Base-by-base conservation (phyloP, 2,888 invertebrate genomes). In the Monochamus alternatus region DNA sequence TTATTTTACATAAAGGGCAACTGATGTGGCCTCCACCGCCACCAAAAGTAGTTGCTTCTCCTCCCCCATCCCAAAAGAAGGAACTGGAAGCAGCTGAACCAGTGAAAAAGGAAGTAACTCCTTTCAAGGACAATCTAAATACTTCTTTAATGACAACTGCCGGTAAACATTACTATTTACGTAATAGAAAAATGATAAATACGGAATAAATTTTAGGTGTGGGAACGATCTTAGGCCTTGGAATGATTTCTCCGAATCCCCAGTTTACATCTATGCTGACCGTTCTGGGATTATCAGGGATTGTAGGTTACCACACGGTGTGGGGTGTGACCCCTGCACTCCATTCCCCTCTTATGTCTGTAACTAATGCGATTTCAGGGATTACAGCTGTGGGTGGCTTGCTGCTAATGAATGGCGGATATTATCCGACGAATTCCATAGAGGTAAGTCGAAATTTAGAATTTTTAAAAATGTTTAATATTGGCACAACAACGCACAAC, bases 271-370 rank as follows among this genome's bases (percentile, higher is more conserved):
- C 95, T 1, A 97, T 97, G 96, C 92, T 95, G 58, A 95, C 96
- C 0, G 96, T 96, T 0, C 93, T 97, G 81, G 95, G 95, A 47
- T 89, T 97, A 78, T 92, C 96, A 80, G 95, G 95, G 87, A 92
- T 94, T 84, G 96, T 96, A 30, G 93, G 93, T 1, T 97, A 96
- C 89, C 96, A 97, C 89, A 96, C 96, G 1, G 97, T 97, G 12
- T 97, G 97, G 97, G 96, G 96, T 67, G 97, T 97, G 22, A 96
- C 95, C 14, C 97, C 97, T 9, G 96, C 97, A 44, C 91, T 97
- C 31, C 97, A 97, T 90, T 96, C 96, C 0, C 97, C 97, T 0
- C 92, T 97, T 38, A 97, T 97, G 97, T 96, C 96, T 0, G 97
- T 97, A 51, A 97, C 97, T 5, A 97, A 97, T 88, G 97, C 97